These are phyloP conservation scores for Smittia aterrima DNA, from an alignment of 2,888 invertebrate genomes.

Conservation along the genomic window DNA sequence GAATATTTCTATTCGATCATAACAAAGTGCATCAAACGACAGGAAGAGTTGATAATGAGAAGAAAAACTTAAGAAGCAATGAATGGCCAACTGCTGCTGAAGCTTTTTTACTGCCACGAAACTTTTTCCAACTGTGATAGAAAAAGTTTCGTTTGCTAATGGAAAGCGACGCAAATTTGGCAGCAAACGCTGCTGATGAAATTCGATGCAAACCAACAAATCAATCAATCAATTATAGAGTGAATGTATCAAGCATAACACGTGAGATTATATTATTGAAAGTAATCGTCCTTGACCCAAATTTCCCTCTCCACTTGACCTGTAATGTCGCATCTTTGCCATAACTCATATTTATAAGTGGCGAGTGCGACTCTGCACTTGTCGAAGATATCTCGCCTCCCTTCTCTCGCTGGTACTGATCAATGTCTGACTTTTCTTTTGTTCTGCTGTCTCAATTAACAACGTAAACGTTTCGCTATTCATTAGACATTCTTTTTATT, in stretches of 20 bases:
- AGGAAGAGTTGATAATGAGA: too few species aligned
- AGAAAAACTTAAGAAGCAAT: too few species aligned
- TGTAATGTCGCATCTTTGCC: constrained; percentile 77
- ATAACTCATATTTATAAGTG: constrained; percentile 59
- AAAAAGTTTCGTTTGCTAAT: too few species aligned
- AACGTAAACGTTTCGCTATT: not conserved
- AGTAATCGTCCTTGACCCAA: constrained; percentile 9
- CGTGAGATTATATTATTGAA: constrained; percentile 1
- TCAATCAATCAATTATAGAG: too few species aligned
- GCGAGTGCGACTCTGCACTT: not conserved
- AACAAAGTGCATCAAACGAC: too few species aligned
- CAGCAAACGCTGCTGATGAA: too few species aligned
- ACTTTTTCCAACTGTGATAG: too few species aligned
- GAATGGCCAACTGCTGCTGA: too few species aligned
- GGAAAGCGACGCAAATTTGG: too few species aligned
- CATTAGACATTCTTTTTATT: not conserved
- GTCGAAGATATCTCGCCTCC: not conserved
- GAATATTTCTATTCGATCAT: too few species aligned
- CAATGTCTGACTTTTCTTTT: not conserved
- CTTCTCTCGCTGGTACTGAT: not conserved
- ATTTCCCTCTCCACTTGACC: constrained; percentile 50
- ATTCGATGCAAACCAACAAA: too few species aligned
- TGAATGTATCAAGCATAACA: not conserved
- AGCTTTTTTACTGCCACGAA: too few species aligned
- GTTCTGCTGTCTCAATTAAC: not conserved